These are phyloP conservation scores for Leptinotarsa texana DNA, from an alignment of 1,140 invertebrate genomes.

Conservation along the genomic window DNA sequence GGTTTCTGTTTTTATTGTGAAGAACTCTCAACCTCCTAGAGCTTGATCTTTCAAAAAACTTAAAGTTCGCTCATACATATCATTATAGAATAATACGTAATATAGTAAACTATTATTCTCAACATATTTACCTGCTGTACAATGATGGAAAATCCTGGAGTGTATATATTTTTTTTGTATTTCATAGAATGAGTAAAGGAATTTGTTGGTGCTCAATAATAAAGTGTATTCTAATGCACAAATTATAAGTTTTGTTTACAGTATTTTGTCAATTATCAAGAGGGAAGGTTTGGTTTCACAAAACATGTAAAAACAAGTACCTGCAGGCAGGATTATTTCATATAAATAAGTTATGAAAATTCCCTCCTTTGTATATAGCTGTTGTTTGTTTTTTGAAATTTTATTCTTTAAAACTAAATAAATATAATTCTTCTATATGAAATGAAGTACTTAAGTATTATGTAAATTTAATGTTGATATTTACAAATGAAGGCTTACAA, in stretches of 20 bases:
- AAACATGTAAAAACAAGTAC: constrained; percentile 37
- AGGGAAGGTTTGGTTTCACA: constrained; percentile 32
- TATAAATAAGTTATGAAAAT: constrained; percentile 33
- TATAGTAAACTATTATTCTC: constrained; percentile 36
- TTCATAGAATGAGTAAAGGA: constrained; percentile 34
- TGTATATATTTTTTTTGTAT: constrained; percentile 37
- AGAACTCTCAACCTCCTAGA: constrained; percentile 26
- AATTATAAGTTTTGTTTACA: constrained; percentile 33
- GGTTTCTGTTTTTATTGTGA: constrained; percentile 14
- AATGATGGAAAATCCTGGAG: constrained; percentile 36
- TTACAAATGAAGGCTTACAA: constrained; percentile 35
- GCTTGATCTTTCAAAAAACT: constrained; percentile 35
- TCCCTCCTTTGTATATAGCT: constrained; percentile 49
- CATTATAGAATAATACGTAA: constrained; percentile 45
- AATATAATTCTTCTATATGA: constrained; percentile 31
- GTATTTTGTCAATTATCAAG: constrained; percentile 44
- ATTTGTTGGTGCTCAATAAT: constrained; percentile 47
- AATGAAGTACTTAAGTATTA: constrained; percentile 36
- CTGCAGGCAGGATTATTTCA: constrained; percentile 44
- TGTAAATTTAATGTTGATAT: constrained; percentile 49
- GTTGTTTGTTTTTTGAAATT: constrained; percentile 47
- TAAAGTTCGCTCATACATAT: constrained; percentile 50
- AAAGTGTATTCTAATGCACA: constrained; percentile 36
- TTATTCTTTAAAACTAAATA: constrained; percentile 46
- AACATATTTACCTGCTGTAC: constrained; percentile 37